Conservation (phyloP, 2,888 invertebrate species). For the Metacarcinus magister region DNA sequence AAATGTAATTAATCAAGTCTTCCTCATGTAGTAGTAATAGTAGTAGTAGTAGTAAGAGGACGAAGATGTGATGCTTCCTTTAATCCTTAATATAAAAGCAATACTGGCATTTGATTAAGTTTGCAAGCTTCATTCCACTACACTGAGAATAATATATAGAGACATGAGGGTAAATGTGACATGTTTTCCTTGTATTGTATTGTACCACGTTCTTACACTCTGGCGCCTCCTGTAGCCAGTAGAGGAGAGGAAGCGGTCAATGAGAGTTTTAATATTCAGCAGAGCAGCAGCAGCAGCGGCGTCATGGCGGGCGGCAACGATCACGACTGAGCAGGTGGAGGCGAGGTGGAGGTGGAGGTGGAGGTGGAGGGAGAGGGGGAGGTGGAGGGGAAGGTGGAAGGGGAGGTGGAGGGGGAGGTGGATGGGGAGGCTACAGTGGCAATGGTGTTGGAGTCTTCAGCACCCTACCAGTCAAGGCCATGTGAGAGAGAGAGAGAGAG, state of each 20-base stretch:
- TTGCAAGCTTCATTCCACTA: no score
- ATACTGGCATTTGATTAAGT: no score
- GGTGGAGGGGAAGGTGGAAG: not conserved
- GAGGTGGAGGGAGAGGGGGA: no score
- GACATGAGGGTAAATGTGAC: not conserved
- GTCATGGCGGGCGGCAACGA: not conserved
- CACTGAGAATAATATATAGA: not conserved
- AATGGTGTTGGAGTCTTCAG: not conserved
- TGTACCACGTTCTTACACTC: not conserved
- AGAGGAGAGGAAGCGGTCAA: constrained; percentile 37
- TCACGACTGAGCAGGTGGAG: not conserved
- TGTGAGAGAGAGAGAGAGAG: not conserved
- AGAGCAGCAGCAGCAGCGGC: not conserved
- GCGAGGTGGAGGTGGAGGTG: not conserved
- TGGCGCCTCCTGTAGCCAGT: not conserved
- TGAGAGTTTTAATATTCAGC: constrained; percentile 31
- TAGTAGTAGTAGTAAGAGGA: no score
- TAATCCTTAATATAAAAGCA: no score
- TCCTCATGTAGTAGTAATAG: no score
- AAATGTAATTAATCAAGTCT: no score
- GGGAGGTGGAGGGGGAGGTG: not conserved
- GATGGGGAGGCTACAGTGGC: not conserved
- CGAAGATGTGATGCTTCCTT: no score
- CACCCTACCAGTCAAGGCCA: not conserved
- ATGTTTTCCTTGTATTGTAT: not conserved